These are phyloP conservation scores for Acleris laterana DNA, from an alignment of 2,888 invertebrate species.

Conservation along the genomic window DNA sequence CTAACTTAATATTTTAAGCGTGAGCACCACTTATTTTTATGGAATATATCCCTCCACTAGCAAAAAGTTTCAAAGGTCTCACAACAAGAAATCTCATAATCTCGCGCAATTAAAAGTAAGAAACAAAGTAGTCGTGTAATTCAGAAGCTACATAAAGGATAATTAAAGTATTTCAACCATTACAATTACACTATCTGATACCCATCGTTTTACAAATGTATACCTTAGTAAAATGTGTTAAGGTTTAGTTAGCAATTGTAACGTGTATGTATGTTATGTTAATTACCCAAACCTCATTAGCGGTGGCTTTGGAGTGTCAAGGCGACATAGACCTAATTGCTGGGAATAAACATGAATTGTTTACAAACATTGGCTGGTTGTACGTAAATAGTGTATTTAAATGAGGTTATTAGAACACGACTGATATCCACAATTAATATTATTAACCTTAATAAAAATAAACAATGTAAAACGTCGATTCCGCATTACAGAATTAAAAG, in stretches of 20 bases:
- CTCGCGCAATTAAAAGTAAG: conserved; percentile 4
- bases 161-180: conserved; percentile 16
- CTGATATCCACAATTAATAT: neutral
- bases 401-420: neutral
- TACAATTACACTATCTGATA: conserved; percentile 7
- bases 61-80: conserved; percentile 4
- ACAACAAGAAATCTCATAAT: conserved; percentile 3
- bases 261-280: conserved; percentile 3
- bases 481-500: no score
- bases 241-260: neutral
- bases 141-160: conserved; percentile 19
- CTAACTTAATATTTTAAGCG: no score
- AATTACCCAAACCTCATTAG: conserved; percentile 12
- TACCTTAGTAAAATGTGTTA: conserved; percentile 1
- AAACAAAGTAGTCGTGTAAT: conserved; percentile 22
- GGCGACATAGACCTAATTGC: neutral
- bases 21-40: neutral
- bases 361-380: conserved; percentile 3
- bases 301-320: conserved; percentile 25
- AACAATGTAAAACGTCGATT: no score
- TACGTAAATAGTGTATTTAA: neutral
- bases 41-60: neutral
- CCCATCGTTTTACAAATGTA: neutral
- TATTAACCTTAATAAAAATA: no score
- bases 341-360: conserved; percentile 24